Evolutionary conservation across 2,113 vertebrate genomes (phyloP).

Genomic region (Sinocyclocheilus anophthalmus): DNA sequence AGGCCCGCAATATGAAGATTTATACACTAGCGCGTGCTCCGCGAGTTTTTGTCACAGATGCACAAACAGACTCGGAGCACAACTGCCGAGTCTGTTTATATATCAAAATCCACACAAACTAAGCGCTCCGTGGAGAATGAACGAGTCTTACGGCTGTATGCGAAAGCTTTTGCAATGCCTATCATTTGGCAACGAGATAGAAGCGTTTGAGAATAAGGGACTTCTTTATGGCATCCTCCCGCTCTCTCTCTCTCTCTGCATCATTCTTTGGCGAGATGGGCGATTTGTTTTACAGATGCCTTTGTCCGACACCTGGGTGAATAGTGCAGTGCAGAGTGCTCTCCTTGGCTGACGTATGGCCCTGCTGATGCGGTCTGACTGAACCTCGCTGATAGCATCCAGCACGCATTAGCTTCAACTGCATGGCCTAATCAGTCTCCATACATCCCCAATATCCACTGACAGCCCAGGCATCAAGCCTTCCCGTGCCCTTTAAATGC

Average conservation of each 20-base stretch:
- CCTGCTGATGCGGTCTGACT: slow-evolving; percentile 75
- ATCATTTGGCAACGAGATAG: slow-evolving; percentile 32
- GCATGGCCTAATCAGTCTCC: slow-evolving; percentile 68
- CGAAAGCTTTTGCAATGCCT: slow-evolving; percentile 30
- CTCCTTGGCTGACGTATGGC: slow-evolving; percentile 74
- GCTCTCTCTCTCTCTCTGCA: neutral
- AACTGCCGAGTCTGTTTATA: slow-evolving; percentile 40
- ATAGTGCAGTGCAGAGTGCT: slow-evolving; percentile 64
- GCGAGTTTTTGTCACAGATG: neutral
- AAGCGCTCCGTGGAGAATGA: slow-evolving; percentile 6
- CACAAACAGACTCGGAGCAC: slow-evolving; percentile 25
- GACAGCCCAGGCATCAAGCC: slow-evolving; percentile 64
- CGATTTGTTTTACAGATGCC: slow-evolving; percentile 66
- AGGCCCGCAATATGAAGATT: neutral
- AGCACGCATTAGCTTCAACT: slow-evolving; percentile 70
- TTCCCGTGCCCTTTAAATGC: slow-evolving; percentile 60
- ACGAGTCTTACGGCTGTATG: slow-evolving; percentile 2
- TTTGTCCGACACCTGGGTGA: slow-evolving; percentile 64
- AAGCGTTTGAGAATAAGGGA: slow-evolving; percentile 1
- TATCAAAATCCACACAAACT: slow-evolving; percentile 33
- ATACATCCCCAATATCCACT: slow-evolving; percentile 58
- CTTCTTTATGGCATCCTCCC: neutral
- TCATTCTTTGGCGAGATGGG: slow-evolving; percentile 64
- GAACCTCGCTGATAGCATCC: slow-evolving; percentile 67
- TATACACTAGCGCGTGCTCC: neutral